Evolutionary conservation across 35 echinoderm and acorn worm species (phyloP).

Genomic region (Apostichopus parvimensis): DNA sequence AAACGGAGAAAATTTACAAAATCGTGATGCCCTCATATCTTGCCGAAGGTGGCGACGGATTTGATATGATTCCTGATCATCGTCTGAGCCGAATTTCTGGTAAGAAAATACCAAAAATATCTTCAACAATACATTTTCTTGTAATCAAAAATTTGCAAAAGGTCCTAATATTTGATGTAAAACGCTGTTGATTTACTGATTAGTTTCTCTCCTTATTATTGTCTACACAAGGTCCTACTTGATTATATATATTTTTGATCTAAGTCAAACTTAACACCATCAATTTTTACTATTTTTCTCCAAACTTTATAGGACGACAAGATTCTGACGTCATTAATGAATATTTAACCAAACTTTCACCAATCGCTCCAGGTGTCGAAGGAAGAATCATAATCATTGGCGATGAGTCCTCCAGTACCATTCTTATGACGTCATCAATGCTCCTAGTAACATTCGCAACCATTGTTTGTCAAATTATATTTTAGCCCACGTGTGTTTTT

Average conservation of each 20-base stretch:
- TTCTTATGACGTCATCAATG: no score
- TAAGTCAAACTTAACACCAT: no score
- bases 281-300: background rate
- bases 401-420: background rate
- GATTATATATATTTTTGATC: no score
- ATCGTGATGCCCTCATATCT: conserved; percentile 4
- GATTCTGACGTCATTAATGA: background rate
- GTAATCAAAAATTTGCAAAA: no score
- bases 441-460: no score
- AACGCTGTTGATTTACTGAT: no score
- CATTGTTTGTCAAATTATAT: no score
- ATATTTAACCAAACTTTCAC: conserved; percentile 11
- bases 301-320: background rate
- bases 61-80: conserved; percentile 6
- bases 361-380: background rate
- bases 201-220: no score
- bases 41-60: background rate
- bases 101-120: background rate
- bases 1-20: background rate
- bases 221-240: no score
- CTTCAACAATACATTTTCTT: no score
- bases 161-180: no score
- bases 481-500: no score
- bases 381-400: conserved; percentile 17
- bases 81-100: background rate